Conservation (phyloP, 2,113 vertebrate species). For the Megatriorchis doriae region DNA sequence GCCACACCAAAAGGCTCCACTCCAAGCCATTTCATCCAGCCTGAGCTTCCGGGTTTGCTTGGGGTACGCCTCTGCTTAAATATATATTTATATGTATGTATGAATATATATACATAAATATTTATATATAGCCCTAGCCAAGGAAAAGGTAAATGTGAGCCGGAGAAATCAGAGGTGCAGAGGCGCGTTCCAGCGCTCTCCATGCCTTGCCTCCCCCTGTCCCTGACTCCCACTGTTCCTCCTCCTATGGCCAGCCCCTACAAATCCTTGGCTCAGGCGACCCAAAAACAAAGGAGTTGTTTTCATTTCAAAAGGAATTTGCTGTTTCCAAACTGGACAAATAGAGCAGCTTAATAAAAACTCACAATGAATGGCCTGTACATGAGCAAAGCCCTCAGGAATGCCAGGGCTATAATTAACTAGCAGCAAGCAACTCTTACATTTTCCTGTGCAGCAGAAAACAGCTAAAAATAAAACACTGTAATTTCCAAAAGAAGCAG, state of each 20-base stretch:
- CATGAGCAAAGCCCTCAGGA: slow-evolving; percentile 71
- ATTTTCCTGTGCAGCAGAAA: slow-evolving; percentile 70
- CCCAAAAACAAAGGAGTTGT: slow-evolving; percentile 64
- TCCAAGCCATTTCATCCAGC: slow-evolving; percentile 1
- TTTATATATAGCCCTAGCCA: slow-evolving; percentile 26
- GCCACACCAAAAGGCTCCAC: not conserved
- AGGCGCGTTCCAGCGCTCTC: not conserved
- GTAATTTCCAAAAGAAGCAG: slow-evolving; percentile 63
- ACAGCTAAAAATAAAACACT: slow-evolving; percentile 72
- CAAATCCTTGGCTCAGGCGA: slow-evolving; percentile 50
- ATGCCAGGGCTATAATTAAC: slow-evolving; percentile 74
- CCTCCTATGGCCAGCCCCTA: slow-evolving; percentile 24
- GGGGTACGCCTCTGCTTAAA: slow-evolving; percentile 5
- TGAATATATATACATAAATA: slow-evolving; percentile 54
- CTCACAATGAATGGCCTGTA: slow-evolving; percentile 71
- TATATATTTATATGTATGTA: slow-evolving; percentile 8
- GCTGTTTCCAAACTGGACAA: slow-evolving; percentile 70
- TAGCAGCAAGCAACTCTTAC: slow-evolving; percentile 72
- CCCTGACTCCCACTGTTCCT: not conserved
- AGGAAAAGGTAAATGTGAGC: not conserved
- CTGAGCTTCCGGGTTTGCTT: not conserved
- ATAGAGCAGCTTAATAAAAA: slow-evolving; percentile 71
- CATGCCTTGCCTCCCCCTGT: not conserved
- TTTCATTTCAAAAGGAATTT: slow-evolving; percentile 69
- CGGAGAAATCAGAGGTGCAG: not conserved